Percentiles rank a stretch among this genome's conserved stretches.
Evolutionary conservation across 2,888 invertebrate species (phyloP).

Genomic region (Unio delphinus): DNA sequence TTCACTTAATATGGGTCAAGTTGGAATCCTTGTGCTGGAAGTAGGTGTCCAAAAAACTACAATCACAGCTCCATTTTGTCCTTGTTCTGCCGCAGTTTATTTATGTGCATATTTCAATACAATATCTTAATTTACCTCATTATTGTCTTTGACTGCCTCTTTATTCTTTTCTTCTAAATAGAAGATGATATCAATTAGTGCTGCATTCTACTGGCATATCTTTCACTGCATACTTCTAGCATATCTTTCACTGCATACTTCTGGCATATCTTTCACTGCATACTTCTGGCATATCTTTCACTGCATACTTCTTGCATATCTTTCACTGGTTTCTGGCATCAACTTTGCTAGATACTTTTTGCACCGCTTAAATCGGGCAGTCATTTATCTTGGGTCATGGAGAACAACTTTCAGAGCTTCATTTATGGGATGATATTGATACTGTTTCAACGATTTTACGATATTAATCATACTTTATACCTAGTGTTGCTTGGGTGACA

Average conservation of each 20-base stretch:
- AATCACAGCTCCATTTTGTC: constrained; percentile 27
- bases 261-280: constrained; percentile 29
- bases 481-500: constrained; percentile 33
- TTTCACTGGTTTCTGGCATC: constrained; percentile 31
- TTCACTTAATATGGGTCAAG: constrained; percentile 31
- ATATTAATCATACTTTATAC: constrained; percentile 29
- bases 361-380: constrained; percentile 29
- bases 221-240: too few relatives aligned
- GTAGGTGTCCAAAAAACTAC: constrained; percentile 21
- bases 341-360: constrained; percentile 27
- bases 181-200: constrained; percentile 40
- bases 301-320: constrained; percentile 25
- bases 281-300: too few relatives aligned
- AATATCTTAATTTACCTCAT: constrained; percentile 15
- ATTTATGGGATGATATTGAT: constrained; percentile 39
- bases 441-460: constrained; percentile 25
- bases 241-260: constrained; percentile 5
- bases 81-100: constrained; percentile 14
- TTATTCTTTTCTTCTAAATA: constrained; percentile 22
- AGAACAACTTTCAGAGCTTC: constrained; percentile 27
- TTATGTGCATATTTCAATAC: constrained; percentile 25
- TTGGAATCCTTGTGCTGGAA: constrained; percentile 18
- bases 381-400: constrained; percentile 33
- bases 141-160: constrained; percentile 26
- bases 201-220: neutral